phyloP scores from a whole-genome alignment of 1,140 invertebrate genomes.

The Drosophila gunungcola region DNA sequence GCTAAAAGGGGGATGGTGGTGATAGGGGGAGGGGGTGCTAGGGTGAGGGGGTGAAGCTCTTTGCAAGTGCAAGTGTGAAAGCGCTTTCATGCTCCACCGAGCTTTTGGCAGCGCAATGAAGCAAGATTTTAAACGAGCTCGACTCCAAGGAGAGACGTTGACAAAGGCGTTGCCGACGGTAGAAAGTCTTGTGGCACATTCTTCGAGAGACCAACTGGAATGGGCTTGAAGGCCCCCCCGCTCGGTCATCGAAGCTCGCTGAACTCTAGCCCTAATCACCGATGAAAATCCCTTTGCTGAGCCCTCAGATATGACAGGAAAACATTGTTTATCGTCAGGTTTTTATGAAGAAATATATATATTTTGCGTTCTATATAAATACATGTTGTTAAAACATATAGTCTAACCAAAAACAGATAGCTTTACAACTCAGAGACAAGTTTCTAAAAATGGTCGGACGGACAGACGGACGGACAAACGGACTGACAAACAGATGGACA shows the following conservation, averaged over 20 bases:
- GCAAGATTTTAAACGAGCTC: conserved; percentile 46
- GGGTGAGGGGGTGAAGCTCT: conserved; percentile 14
- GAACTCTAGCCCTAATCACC: conserved; percentile 41
- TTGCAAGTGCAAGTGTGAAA: conserved; percentile 69
- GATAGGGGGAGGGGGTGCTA: background rate
- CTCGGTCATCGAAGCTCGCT: conserved; percentile 2
- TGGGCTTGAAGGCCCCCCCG: conserved; percentile 19
- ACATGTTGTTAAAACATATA: too few species aligned
- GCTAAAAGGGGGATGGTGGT: background rate
- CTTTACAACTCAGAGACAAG: too few species aligned
- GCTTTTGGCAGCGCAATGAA: conserved; percentile 58
- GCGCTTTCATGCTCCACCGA: conserved; percentile 74
- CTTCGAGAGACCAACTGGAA: conserved; percentile 12
- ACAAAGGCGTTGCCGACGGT: background rate
- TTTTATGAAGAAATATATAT: too few species aligned
- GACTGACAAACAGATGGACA: too few species aligned
- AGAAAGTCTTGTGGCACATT: background rate
- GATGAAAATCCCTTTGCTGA: conserved; percentile 2
- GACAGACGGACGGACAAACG: too few species aligned
- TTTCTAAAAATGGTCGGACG: too few species aligned
- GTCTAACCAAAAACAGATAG: too few species aligned
- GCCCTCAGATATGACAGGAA: conserved; percentile 19
- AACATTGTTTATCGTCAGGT: background rate
- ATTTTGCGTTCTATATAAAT: too few species aligned
- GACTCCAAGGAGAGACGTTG: conserved; percentile 22